A percentile compares a stretch with the other conserved stretches of the same genome.
Conservation (phyloP, 23 tunicate genomes). For the Oikopleura albicans region DNA sequence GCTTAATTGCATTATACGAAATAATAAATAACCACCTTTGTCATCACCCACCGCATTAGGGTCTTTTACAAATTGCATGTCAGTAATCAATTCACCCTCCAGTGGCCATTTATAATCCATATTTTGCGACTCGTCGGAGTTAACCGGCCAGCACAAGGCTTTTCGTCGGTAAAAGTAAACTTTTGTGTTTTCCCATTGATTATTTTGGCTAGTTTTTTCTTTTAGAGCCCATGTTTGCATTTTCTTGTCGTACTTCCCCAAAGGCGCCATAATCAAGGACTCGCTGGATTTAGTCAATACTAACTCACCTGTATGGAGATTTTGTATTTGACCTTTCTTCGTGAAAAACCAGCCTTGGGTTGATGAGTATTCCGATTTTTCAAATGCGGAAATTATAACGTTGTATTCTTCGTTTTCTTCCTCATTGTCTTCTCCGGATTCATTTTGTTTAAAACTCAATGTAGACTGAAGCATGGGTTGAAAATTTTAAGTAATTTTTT, state of each 20-base stretch:
- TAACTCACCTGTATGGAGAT: not conserved
- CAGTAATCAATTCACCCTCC: not conserved
- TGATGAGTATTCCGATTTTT: not conserved
- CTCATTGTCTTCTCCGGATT: not conserved
- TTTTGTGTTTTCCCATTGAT: constrained; percentile 1
- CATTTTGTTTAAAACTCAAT: too few species aligned
- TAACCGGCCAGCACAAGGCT: not conserved
- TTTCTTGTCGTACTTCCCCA: not conserved
- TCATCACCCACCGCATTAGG: too few species aligned
- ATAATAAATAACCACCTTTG: too few species aligned
- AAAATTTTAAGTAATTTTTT: too few species aligned
- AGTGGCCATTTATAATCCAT: not conserved
- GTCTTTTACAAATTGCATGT: not conserved
- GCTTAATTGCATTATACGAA: too few species aligned
- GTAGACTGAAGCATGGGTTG: too few species aligned
- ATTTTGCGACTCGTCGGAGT: not conserved
- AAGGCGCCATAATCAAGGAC: not conserved
- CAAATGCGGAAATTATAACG: not conserved
- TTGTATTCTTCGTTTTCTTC: not conserved
- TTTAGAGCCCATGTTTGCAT: not conserved
- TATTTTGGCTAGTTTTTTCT: not conserved
- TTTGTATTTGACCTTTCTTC: not conserved
- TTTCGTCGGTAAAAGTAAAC: not conserved
- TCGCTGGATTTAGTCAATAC: not conserved
- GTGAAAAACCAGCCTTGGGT: constrained; percentile 2